Conservation (phyloP, 1,140 invertebrate species). For the Scylla paramamosain region DNA sequence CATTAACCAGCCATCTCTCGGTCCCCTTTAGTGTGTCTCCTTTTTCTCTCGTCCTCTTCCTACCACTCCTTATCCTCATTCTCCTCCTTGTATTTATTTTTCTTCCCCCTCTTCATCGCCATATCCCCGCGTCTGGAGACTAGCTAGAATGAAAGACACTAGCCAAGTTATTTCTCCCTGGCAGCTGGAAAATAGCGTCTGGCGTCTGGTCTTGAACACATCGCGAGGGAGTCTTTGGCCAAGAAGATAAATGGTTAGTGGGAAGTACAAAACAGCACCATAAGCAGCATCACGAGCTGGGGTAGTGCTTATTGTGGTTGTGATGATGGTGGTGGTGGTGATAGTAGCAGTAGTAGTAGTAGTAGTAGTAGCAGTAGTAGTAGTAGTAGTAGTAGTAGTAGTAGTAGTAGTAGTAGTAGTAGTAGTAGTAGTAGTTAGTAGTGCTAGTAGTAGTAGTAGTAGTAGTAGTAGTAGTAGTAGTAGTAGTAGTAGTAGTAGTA, state of each 20-base stretch:
- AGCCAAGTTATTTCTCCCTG: background rate
- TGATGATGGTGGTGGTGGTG: background rate
- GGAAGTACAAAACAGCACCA: too few species aligned
- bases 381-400: too few species aligned
- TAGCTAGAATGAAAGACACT: background rate
- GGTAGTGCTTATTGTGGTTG: background rate
- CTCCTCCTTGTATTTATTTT: background rate
- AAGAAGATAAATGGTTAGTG: background rate
- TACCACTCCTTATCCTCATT: too few species aligned
- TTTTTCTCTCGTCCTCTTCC: background rate
- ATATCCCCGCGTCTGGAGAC: background rate
- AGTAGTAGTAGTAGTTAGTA: too few species aligned
- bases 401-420: too few species aligned
- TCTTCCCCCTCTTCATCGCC: background rate
- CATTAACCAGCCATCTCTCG: background rate
- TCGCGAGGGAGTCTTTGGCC: background rate
- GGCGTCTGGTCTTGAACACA: background rate
- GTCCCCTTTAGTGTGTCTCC: background rate
- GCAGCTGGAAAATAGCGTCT: background rate
- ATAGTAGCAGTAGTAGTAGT: too few species aligned
- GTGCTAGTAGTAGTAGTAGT: background rate
- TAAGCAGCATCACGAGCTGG: background rate
- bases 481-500: too few species aligned
- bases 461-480: background rate
- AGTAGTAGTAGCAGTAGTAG: too few species aligned